Evolutionary conservation across 1,140 invertebrate genomes (phyloP).

Genomic region (roundworm (Caenorhabditis elegans)): WBcel235 BX284602.5:14411001-14411500

Average conservation of each 20-base stretch:
- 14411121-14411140: too few species aligned
- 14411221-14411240: not conserved
- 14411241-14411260: not conserved
- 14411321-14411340: not conserved
- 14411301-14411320: not conserved
- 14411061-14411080: too few species aligned
- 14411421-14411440: not conserved
- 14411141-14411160: too few species aligned
- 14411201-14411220: not conserved
- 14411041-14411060: too few species aligned
- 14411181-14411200: too few species aligned
- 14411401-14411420: not conserved
- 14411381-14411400: not conserved
- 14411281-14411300: not conserved
- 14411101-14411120: too few species aligned
- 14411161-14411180: too few species aligned
- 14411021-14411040: too few species aligned
- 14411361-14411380: not conserved
- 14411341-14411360: not conserved
- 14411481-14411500: not conserved
- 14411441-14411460: not conserved
- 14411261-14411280: not conserved
- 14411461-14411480: not conserved
- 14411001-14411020: too few species aligned
- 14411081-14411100: too few species aligned